Conservation (phyloP, 1,140 invertebrate genomes). For the Hetaerina americana region DNA sequence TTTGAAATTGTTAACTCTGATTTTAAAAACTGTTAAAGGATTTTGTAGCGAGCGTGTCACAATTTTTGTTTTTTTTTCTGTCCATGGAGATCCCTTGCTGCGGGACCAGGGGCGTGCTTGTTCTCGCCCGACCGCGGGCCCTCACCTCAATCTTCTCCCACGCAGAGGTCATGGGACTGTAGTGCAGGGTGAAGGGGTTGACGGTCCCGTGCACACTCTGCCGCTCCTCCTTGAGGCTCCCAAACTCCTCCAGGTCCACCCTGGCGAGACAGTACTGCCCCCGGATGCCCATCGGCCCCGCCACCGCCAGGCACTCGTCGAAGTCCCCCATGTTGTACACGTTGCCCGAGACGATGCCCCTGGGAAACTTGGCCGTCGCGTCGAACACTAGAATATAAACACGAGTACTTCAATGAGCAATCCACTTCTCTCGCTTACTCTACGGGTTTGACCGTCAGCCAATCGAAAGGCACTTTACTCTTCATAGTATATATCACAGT, state of each 20-base stretch:
- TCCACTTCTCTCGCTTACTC: too few species aligned
- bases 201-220: not conserved
- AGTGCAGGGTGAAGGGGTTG: not conserved
- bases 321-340: constrained; percentile 33
- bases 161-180: not conserved
- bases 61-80: too few species aligned
- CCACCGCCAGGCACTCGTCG: constrained; percentile 31
- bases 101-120: too few species aligned
- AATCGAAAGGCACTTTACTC: too few species aligned
- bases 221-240: not conserved
- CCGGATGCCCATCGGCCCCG: constrained; percentile 27
- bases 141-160: not conserved
- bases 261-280: constrained; percentile 54
- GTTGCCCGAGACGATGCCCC: constrained; percentile 33
- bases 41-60: too few species aligned
- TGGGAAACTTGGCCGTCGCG: constrained; percentile 30
- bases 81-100: too few species aligned
- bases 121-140: too few species aligned
- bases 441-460: too few species aligned
- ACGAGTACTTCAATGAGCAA: too few species aligned
- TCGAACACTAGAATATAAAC: constrained; percentile 30
- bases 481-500: too few species aligned
- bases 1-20: too few species aligned
- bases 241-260: constrained; percentile 35
- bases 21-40: too few species aligned